Conservation (phyloP, 2,888 invertebrate species). For the Gymnoscelis rufifasciata region DNA sequence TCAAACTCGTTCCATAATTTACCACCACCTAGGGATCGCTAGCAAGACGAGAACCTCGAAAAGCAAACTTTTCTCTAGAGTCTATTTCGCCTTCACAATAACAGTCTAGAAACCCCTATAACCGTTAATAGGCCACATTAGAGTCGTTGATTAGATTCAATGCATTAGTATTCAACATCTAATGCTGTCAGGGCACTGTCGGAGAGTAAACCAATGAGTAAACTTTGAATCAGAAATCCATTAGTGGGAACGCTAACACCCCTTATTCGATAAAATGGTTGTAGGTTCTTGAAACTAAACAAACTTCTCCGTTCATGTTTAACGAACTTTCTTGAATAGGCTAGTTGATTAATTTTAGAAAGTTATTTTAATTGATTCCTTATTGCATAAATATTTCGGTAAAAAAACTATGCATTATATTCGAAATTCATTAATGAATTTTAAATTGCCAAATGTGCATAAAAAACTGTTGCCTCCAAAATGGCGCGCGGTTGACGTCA, state of each 20-base stretch:
- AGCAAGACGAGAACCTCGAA: no score
- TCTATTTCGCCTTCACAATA: neutral
- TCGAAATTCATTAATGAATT: no score
- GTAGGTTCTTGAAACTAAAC: conserved; percentile 7
- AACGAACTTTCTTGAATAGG: neutral
- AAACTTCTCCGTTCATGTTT: conserved; percentile 3
- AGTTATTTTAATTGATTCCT: no score
- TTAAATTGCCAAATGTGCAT: no score
- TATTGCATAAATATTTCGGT: no score
- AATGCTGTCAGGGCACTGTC: neutral
- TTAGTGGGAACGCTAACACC: neutral
- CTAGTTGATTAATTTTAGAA: no score
- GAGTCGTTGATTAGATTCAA: neutral
- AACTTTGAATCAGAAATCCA: neutral
- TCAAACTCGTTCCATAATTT: no score
- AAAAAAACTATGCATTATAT: no score
- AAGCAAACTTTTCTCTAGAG: no score
- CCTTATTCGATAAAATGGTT: neutral
- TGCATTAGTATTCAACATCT: neutral
- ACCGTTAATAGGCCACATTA: neutral
- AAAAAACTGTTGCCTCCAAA: no score
- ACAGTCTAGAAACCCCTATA: neutral
- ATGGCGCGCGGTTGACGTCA: no score
- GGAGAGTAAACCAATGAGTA: neutral
- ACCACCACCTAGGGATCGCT: no score